A percentile compares a stretch with the other conserved stretches of the same genome.
Conservation (phyloP, 2,888 invertebrate genomes). For the Ormia ochracea region DNA sequence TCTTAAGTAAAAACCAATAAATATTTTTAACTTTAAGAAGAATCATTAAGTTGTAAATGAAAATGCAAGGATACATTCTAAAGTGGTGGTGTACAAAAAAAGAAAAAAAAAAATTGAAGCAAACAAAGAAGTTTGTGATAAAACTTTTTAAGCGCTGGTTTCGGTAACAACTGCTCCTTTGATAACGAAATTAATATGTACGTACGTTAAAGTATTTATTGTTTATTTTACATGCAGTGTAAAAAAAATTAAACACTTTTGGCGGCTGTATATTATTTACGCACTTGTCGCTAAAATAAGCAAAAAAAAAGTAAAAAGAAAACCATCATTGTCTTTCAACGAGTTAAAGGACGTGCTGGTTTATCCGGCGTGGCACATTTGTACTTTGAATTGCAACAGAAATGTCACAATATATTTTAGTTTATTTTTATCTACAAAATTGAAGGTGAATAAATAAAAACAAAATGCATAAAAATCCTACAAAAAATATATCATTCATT, state of each 20-base stretch:
- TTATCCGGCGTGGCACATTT: slow-evolving; percentile 29
- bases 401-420: slow-evolving; percentile 28
- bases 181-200: too few species aligned
- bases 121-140: neutral
- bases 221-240: slow-evolving; percentile 27
- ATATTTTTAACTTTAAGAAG: neutral
- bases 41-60: slow-evolving; percentile 3
- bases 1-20: neutral
- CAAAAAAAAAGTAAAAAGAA: too few species aligned
- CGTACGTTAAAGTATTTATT: neutral
- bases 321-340: slow-evolving; percentile 17
- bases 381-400: slow-evolving; percentile 17
- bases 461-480: slow-evolving; percentile 10
- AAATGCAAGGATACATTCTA: neutral
- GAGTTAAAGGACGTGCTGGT: slow-evolving; percentile 47
- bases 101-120: neutral
- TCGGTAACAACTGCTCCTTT: neutral
- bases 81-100: too few species aligned
- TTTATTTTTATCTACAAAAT: slow-evolving; percentile 21
- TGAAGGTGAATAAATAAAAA: slow-evolving; percentile 49
- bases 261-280: slow-evolving; percentile 16
- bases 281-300: neutral
- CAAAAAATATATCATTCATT: slow-evolving; percentile 36
- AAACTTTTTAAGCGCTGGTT: neutral
- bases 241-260: slow-evolving; percentile 26